Evolutionary conservation across 2,797 vertebrate genomes (phyloP).

Genomic region (Sebastes glaucus): DNA sequence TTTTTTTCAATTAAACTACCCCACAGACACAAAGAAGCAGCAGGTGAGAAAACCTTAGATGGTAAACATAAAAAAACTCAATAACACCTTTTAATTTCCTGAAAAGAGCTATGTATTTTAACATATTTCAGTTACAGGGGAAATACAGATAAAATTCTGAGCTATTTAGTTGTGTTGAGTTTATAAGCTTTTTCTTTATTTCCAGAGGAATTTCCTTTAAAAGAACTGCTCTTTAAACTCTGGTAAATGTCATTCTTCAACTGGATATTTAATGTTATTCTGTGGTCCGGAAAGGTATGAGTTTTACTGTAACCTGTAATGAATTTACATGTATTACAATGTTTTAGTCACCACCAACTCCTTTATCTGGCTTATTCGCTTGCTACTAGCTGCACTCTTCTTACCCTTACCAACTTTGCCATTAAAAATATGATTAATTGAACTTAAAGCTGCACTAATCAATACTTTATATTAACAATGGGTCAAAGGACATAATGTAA

Average conservation of each 20-base stretch:
- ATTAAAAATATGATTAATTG: no score
- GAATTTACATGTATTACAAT: no score
- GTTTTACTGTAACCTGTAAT: no score
- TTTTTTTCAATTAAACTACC: not conserved
- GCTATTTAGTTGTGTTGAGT: not conserved
- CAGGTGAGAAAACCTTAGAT: not conserved
- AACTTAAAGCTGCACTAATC: not conserved
- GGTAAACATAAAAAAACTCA: not conserved
- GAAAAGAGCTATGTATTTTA: not conserved
- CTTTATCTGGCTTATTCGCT: no score
- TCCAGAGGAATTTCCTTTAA: not conserved
- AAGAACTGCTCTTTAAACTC: not conserved
- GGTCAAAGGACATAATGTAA: no score
- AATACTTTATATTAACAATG: not conserved
- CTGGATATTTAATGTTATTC: no score
- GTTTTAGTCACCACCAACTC: no score
- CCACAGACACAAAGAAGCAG: not conserved
- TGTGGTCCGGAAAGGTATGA: no score
- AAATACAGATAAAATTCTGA: no score
- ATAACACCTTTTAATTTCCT: not conserved
- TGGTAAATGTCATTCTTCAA: not conserved
- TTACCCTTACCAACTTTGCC: no score
- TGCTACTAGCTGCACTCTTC: no score
- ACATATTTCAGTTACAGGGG: accelerated
- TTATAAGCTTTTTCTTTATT: not conserved